A percentile compares a stretch with the other conserved stretches of the same genome.
phyloP scores from a whole-genome alignment of 2,888 invertebrate genomes.

The Drosophila mimetica region DNA sequence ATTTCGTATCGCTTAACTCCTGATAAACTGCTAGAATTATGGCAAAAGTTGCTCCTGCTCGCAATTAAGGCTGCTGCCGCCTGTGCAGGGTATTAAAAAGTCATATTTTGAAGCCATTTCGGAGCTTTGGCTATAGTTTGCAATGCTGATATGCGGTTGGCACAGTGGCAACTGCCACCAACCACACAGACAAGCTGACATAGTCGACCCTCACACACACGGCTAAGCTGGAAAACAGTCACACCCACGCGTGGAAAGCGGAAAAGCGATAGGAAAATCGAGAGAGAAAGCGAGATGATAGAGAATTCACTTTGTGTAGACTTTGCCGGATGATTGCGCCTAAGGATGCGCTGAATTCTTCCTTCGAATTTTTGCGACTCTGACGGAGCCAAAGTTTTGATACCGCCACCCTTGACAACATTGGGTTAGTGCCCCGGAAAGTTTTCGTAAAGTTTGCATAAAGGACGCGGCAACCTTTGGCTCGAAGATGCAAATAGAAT shows the following conservation, averaged over 20 bases:
- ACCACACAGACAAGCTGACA: slow-evolving; percentile 17
- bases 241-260: slow-evolving; percentile 11
- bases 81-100: slow-evolving; percentile 15
- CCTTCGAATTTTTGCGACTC: slow-evolving; percentile 1
- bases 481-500: slow-evolving; percentile 21
- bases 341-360: slow-evolving; percentile 25
- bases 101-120: slow-evolving; percentile 26
- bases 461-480: slow-evolving; percentile 12
- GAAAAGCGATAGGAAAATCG: not conserved
- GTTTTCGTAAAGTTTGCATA: slow-evolving; percentile 26
- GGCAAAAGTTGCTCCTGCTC: not conserved
- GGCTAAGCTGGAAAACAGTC: slow-evolving; percentile 15
- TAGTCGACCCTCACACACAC: slow-evolving; percentile 8
- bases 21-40: not conserved
- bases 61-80: not conserved
- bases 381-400: slow-evolving; percentile 20
- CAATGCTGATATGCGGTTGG: slow-evolving; percentile 36
- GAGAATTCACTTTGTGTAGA: slow-evolving; percentile 27
- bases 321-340: slow-evolving; percentile 32
- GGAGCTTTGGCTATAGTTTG: slow-evolving; percentile 32
- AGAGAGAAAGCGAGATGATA: not conserved
- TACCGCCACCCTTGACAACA: slow-evolving; percentile 6
- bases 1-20: not conserved
- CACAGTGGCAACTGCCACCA: slow-evolving; percentile 19
- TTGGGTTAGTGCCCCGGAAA: slow-evolving; percentile 20